Evolutionary conservation across 2,888 invertebrate species (phyloP).

Genomic region (Amphipoea lucens): DNA sequence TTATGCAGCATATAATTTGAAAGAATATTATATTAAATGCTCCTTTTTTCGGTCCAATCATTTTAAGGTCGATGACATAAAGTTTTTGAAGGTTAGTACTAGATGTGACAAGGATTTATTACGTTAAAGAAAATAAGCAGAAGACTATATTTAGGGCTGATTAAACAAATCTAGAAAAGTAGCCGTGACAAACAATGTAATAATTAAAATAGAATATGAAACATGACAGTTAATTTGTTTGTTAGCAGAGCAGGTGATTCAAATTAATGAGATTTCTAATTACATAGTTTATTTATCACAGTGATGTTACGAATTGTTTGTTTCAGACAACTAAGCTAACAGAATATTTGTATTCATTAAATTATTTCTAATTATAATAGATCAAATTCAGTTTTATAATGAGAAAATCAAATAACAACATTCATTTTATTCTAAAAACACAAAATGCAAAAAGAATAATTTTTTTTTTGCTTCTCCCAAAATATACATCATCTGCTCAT

Average conservation of each 20-base stretch:
- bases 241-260: background rate
- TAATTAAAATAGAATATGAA: constrained; percentile 18
- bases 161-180: background rate
- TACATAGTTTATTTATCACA: background rate
- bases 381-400: background rate
- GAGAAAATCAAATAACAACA: background rate
- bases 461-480: no score
- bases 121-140: background rate
- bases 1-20: constrained; percentile 36
- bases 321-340: background rate
- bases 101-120: constrained; percentile 1
- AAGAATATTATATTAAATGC: background rate
- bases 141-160: background rate
- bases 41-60: background rate
- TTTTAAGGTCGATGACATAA: background rate
- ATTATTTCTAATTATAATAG: background rate
- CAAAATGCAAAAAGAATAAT: background rate
- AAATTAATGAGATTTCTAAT: constrained; percentile 15
- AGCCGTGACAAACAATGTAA: background rate
- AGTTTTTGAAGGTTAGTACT: background rate
- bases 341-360: background rate
- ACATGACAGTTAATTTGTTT: constrained; percentile 4
- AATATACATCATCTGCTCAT: constrained; percentile 13
- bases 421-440: background rate
- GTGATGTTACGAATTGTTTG: background rate